Conservation (phyloP, 2,797 vertebrate species). For the Poeciliopsis paucimaculata region DNA sequence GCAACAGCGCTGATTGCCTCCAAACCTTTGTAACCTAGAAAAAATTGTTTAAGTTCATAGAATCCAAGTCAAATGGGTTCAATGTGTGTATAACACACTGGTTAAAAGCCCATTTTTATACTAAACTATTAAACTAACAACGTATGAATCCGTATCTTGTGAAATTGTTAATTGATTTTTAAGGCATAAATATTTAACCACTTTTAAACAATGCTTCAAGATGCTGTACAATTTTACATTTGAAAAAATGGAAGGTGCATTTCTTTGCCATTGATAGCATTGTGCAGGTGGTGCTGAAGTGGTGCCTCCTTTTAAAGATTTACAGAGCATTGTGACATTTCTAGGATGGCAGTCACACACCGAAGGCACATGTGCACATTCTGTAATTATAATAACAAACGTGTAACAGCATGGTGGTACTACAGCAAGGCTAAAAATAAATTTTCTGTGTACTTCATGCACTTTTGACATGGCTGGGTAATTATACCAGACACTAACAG, state of each 20-base stretch:
- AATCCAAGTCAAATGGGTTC: background rate
- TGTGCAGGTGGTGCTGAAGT: constrained; percentile 19
- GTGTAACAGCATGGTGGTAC: constrained; percentile 2
- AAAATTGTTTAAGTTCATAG: background rate
- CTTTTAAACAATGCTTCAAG: background rate
- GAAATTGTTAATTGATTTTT: background rate
- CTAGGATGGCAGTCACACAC: constrained; percentile 39
- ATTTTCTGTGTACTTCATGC: constrained; percentile 8
- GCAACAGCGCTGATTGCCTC: background rate
- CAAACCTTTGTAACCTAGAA: background rate
- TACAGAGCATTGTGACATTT: constrained; percentile 40
- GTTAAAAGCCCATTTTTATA: background rate
- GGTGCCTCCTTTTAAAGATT: constrained; percentile 34
- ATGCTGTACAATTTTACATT: background rate
- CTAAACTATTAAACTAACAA: background rate
- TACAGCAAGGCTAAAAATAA: constrained; percentile 35
- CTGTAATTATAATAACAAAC: constrained; percentile 26
- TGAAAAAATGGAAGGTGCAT: background rate
- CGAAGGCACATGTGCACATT: constrained; percentile 23
- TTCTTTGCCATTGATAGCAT: constrained; percentile 10
- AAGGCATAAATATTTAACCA: background rate
- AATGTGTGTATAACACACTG: background rate
- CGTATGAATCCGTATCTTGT: background rate
- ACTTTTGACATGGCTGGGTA: constrained; percentile 27
- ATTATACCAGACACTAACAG: constrained; percentile 25